Percentiles rank a stretch among this genome's conserved stretches.
These are phyloP conservation scores for Lepus townsendii DNA, from an alignment of 2,797 vertebrate species.

Conservation along the genomic window DNA sequence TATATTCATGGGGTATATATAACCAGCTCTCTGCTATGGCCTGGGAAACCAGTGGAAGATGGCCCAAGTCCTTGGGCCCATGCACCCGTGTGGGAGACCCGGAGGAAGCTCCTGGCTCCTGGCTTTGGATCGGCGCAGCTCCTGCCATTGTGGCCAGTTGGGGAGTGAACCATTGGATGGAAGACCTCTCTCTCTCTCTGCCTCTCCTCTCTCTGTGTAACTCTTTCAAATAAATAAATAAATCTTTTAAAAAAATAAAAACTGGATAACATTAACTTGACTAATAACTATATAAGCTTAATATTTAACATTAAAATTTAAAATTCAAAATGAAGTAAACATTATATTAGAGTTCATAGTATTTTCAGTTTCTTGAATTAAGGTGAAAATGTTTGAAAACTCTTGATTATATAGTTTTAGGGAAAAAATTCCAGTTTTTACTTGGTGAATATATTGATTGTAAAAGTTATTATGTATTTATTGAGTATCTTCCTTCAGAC, in stretches of 20 bases:
- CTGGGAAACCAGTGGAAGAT: too few relatives aligned
- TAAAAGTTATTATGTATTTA: background rate
- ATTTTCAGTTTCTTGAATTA: background rate
- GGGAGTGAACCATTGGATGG: too few relatives aligned
- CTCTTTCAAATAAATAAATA: too few relatives aligned
- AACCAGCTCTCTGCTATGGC: too few relatives aligned
- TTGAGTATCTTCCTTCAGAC: background rate
- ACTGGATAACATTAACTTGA: background rate
- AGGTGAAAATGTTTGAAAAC: background rate
- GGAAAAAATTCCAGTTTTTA: background rate
- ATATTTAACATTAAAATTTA: background rate
- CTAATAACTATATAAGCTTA: background rate
- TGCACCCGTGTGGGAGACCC: too few relatives aligned
- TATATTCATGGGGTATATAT: background rate
- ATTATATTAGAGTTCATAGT: background rate
- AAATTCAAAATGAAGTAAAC: background rate
- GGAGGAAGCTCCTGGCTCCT: too few relatives aligned
- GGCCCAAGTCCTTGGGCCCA: too few relatives aligned
- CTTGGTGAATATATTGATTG: background rate
- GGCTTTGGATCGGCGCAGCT: too few relatives aligned
- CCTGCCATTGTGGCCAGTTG: too few relatives aligned
- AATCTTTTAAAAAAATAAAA: background rate
- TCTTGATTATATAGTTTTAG: background rate
- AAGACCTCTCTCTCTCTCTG: too few relatives aligned
- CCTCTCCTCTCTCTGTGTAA: too few relatives aligned